Conservation (phyloP, 2,888 invertebrate genomes). For the Cryptocephalus primarius region DNA sequence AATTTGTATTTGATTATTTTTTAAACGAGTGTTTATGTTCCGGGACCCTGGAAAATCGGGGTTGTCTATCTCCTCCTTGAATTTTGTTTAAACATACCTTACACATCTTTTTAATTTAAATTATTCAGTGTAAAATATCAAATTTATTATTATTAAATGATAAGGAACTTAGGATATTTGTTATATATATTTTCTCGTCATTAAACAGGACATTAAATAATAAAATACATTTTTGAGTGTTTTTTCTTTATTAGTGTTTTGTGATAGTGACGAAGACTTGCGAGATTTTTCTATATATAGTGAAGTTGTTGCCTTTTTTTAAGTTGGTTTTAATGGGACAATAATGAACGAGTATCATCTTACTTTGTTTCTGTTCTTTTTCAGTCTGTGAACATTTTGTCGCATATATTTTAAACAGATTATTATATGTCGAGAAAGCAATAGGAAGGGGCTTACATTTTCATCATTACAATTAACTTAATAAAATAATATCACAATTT, state of each 20-base stretch:
- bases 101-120: constrained; percentile 14
- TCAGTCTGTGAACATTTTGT: not conserved
- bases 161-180: constrained; percentile 20
- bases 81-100: constrained; percentile 11
- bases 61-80: constrained; percentile 21
- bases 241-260: constrained; percentile 16
- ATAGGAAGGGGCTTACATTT: constrained; percentile 6
- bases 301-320: constrained; percentile 2
- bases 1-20: constrained; percentile 6
- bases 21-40: constrained; percentile 6
- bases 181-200: constrained; percentile 23
- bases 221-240: constrained; percentile 17
- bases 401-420: not conserved
- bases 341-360: constrained; percentile 3
- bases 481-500: constrained; percentile 2
- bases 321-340: constrained; percentile 4
- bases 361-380: constrained; percentile 1
- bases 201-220: constrained; percentile 24
- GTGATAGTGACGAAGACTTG: constrained; percentile 12
- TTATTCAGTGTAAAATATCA: constrained; percentile 22
- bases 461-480: constrained; percentile 3
- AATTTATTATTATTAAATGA: constrained; percentile 15
- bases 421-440: constrained; percentile 4
- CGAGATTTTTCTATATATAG: constrained; percentile 1
- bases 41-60: constrained; percentile 18